Evolutionary conservation across 2,888 invertebrate genomes (phyloP).

Genomic region (Criorhina ranunculi): DNA sequence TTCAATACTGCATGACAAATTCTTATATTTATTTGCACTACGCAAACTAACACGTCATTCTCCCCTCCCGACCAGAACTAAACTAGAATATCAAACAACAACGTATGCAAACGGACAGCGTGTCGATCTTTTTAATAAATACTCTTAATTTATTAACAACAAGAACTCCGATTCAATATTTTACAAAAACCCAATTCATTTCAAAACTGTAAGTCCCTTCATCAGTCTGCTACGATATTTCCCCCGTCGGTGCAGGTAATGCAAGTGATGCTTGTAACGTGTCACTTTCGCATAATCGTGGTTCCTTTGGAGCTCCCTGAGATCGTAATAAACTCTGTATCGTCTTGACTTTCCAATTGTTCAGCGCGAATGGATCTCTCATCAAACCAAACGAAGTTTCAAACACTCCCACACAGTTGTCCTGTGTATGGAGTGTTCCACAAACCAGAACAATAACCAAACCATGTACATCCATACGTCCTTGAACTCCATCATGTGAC

Average conservation of each 20-base stretch:
- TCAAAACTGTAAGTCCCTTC: background rate
- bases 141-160: slow-evolving; percentile 34
- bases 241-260: slow-evolving; percentile 79
- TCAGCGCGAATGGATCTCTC: slow-evolving; percentile 87
- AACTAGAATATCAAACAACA: slow-evolving; percentile 5
- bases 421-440: slow-evolving; percentile 87
- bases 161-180: background rate
- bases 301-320: slow-evolving; percentile 78
- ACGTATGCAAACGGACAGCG: background rate
- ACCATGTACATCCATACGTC: slow-evolving; percentile 87
- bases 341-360: slow-evolving; percentile 89
- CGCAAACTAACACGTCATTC: background rate
- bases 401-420: slow-evolving; percentile 87
- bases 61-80: background rate
- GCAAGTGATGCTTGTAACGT: slow-evolving; percentile 79
- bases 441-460: slow-evolving; percentile 87
- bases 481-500: slow-evolving; percentile 86
- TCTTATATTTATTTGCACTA: background rate
- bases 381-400: slow-evolving; percentile 88
- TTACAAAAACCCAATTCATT: slow-evolving; percentile 1
- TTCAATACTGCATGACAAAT: background rate
- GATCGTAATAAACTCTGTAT: slow-evolving; percentile 85
- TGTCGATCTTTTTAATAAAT: slow-evolving; percentile 6
- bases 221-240: slow-evolving; percentile 73
- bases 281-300: slow-evolving; percentile 79